phyloP scores from a whole-genome alignment of 2,113 vertebrate species.

The Protobothrops mucrosquamatus region DNA sequence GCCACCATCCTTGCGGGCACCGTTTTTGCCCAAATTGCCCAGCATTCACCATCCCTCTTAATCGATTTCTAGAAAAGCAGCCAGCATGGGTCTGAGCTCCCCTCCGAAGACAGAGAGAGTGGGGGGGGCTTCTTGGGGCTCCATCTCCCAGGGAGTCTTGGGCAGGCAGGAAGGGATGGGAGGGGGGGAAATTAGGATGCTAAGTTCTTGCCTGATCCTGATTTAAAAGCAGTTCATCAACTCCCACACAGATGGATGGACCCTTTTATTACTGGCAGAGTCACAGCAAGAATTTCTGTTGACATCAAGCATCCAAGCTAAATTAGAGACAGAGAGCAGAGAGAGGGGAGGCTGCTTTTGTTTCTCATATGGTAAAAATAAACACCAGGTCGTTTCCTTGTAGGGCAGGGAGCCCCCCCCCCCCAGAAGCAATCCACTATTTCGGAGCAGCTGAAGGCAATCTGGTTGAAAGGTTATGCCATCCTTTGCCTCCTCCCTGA shows the following conservation, averaged over 20 bases:
- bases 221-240: background rate
- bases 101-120: background rate
- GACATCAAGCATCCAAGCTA: background rate
- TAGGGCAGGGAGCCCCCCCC: background rate
- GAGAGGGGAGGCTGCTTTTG: background rate
- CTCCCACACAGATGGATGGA: background rate
- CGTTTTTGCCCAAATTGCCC: background rate
- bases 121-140: background rate
- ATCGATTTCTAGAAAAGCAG: background rate
- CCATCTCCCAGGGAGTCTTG: background rate
- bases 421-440: background rate
- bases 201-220: background rate
- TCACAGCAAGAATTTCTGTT: background rate
- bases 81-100: background rate
- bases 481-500: background rate
- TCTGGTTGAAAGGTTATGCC: background rate
- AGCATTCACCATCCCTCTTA: background rate
- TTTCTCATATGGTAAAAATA: background rate
- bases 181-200: background rate
- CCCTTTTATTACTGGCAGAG: background rate
- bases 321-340: background rate
- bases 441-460: background rate
- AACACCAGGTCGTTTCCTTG: background rate
- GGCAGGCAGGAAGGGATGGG: background rate
- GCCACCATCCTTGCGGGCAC: background rate